Percentiles rank a stretch among this genome's conserved stretches.
These are phyloP conservation scores for Ephydatia muelleri DNA, from an alignment of 37 sponge, comb jelly and placozoan species.

Conservation along the genomic window DNA sequence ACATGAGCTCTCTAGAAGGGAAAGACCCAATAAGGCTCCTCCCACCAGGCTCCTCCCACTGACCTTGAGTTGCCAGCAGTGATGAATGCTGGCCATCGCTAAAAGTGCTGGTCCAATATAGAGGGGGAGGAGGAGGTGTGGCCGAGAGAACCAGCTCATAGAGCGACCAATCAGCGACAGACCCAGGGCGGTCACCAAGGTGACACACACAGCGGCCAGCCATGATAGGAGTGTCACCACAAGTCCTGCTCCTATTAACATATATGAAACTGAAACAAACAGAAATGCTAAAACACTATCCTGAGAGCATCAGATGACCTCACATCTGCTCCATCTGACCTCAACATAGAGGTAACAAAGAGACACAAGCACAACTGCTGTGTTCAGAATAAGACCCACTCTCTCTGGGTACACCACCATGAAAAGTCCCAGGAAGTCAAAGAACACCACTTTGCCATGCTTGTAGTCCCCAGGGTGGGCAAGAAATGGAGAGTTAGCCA, in stretches of 20 bases:
- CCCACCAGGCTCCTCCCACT: not conserved
- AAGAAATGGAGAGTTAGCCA: conserved; percentile 49
- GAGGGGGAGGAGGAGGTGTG: conserved; percentile 43
- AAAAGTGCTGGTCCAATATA: conserved; percentile 41
- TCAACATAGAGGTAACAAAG: not conserved
- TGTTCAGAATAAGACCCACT: conserved; percentile 31
- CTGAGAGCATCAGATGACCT: not conserved
- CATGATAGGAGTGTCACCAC: conserved; percentile 30
- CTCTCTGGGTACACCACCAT: conserved; percentile 52
- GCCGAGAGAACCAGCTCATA: conserved; percentile 47
- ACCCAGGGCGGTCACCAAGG: conserved; percentile 8
- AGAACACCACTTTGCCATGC: conserved; percentile 66
- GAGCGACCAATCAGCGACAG: conserved; percentile 18
- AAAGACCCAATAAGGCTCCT: not conserved
- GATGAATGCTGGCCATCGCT: conserved; percentile 25
- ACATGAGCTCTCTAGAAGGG: not conserved
- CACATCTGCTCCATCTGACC: not conserved
- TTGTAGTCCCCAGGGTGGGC: conserved; percentile 47
- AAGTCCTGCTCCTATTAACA: not conserved
- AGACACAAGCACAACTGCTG: not conserved
- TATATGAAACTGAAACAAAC: not conserved
- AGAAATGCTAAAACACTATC: not conserved
- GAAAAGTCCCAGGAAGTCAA: conserved; percentile 61
- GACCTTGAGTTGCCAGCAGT: conserved; percentile 36
- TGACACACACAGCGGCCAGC: conserved; percentile 21